Base-by-base conservation (phyloP, 2,888 invertebrate genomes). In the Meiosimyza decipiens region DNA sequence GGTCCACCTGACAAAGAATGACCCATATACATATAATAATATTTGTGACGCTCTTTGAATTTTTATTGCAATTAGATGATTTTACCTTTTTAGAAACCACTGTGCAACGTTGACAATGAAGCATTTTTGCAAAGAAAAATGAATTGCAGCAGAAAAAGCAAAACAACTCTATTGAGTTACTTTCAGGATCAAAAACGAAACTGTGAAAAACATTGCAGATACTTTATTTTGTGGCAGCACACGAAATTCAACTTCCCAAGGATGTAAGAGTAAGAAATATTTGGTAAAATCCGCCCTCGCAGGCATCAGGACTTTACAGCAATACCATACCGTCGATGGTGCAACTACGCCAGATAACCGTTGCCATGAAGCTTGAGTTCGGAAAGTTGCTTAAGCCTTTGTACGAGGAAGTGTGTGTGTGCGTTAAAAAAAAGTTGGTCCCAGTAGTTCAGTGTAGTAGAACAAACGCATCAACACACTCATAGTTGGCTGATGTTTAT, bases 161-260 rank as follows among this genome's bases (percentile, higher is more conserved):
- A 62, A 62, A n/a, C 60, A 16, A 16, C n/a, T 15, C n/a, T 40
- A 62, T 62, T 62, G 60, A 62, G 13, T 33, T 62, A 62, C 60
- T 40, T 62, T 28, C 47, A 62, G 60, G 47, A 22, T 62, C 28
- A 47, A 47, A 28, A 62, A 62, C 40, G 33, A 62, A 62, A n/a
- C 16, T 47, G 40, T 62, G 47, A 9, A 62, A 62, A 62, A 62
- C 28, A 40, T 62, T 60, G 13, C 60, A 60, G 28, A 28, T 65
- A 54, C 65, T 65, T 54, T 66, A 66, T 54, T 52, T 52, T 33
- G 66, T 66, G 54, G 66, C 40, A 66, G 28, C 52, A 66, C 66
- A 51, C 54, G n/a, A 65, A 65, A 65, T 52, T 22, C 28, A 11
- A 28, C 28, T 33, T 22, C 22, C 60, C 33, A 60, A 15, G 33